Evolutionary conservation across 1,140 invertebrate genomes (phyloP).

Genomic region (Monomorium pharaonis): DNA sequence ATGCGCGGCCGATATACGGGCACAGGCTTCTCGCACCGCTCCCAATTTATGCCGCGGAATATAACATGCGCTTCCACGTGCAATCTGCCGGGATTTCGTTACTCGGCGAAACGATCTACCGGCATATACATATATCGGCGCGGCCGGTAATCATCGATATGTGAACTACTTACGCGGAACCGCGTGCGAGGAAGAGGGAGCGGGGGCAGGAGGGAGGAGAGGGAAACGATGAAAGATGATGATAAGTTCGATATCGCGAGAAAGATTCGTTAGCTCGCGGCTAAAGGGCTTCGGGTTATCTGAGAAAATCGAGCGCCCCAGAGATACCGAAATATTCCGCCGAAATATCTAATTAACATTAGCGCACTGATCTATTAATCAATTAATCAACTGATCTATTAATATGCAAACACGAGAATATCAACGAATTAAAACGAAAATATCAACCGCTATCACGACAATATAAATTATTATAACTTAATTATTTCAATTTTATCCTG

Average conservation of each 20-base stretch:
- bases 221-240: not conserved
- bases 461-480: not conserved
- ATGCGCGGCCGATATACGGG: conserved; percentile 4
- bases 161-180: conserved; percentile 21
- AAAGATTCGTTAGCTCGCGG: not conserved
- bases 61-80: conserved; percentile 53
- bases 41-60: conserved; percentile 66
- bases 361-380: not conserved
- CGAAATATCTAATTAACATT: not conserved
- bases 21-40: not conserved
- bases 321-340: not conserved
- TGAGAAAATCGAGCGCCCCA: not conserved
- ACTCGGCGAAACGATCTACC: conserved; percentile 55
- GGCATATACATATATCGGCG: not conserved
- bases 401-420: not conserved
- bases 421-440: not conserved
- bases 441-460: not conserved
- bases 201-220: no score
- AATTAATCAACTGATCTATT: no score
- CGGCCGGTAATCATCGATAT: conserved; percentile 43
- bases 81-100: conserved; percentile 47
- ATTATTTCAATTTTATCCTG: not conserved
- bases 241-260: conserved; percentile 2
- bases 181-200: not conserved
- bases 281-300: not conserved